Percentiles rank a stretch among this genome's conserved stretches.
These are phyloP conservation scores for Callyntrura guangdongensis DNA, from an alignment of 2,888 invertebrate genomes.

Conservation along the genomic window DNA sequence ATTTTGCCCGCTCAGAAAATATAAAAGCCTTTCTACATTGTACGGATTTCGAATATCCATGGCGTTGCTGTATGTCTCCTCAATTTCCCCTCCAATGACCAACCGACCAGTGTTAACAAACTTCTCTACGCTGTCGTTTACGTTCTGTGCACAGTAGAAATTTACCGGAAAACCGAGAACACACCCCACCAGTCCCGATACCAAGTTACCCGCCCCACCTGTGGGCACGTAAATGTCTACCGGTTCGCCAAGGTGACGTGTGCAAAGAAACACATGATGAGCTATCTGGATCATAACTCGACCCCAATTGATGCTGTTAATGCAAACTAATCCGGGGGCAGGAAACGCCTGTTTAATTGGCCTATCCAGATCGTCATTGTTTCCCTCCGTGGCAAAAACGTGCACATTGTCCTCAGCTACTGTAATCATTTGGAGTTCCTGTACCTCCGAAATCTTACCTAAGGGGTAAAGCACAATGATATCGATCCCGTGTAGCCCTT, in stretches of 20 bases:
- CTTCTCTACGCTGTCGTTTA: conserved; percentile 86
- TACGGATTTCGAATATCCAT: conserved; percentile 87
- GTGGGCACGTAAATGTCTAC: conserved; percentile 87
- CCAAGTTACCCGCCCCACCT: conserved; percentile 87
- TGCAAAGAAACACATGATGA: conserved; percentile 86
- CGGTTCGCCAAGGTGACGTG: conserved; percentile 85
- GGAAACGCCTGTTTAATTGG: conserved; percentile 86
- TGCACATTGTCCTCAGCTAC: conserved; percentile 86
- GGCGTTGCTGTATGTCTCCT: conserved; percentile 86
- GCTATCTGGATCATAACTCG: conserved; percentile 86
- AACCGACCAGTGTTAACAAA: conserved; percentile 85
- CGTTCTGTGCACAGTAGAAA: conserved; percentile 86
- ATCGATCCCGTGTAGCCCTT: conserved; percentile 86
- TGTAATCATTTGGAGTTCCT: conserved; percentile 87
- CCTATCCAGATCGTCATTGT: conserved; percentile 87
- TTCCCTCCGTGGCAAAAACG: conserved; percentile 86
- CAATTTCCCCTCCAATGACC: conserved; percentile 84
- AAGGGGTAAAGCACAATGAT: conserved; percentile 86
- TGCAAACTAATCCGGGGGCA: conserved; percentile 86
- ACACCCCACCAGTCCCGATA: conserved; percentile 86
- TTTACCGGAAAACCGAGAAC: conserved; percentile 86
- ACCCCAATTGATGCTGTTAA: conserved; percentile 87
- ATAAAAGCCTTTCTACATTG: conserved; percentile 86
- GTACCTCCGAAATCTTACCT: conserved; percentile 86
- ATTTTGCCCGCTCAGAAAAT: conserved; percentile 85